Percentiles rank a stretch among this genome's conserved stretches.
phyloP scores from a whole-genome alignment of 2,113 vertebrate genomes.

The Pterocles orientalis region DNA sequence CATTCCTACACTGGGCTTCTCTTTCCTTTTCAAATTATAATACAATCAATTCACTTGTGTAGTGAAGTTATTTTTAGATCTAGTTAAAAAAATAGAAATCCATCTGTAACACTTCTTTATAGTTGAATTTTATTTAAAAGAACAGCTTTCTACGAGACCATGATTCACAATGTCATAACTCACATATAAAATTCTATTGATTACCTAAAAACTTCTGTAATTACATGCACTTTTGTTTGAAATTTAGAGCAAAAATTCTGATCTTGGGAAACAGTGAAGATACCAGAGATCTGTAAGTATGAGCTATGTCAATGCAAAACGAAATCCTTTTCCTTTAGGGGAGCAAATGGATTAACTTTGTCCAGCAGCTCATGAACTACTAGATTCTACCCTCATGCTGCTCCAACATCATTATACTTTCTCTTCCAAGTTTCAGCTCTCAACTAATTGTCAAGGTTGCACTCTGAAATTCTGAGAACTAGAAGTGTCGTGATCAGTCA shows the following conservation, averaged over 20 bases:
- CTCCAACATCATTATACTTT: not conserved
- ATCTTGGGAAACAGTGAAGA: not conserved
- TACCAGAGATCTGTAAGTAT: not conserved
- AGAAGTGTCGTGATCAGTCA: not conserved
- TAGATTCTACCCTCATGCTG: not conserved
- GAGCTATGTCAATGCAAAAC: not conserved
- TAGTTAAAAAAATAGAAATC: not conserved
- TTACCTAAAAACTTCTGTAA: not conserved
- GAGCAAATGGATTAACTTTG: not conserved
- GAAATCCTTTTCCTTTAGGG: not conserved
- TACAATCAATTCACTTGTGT: not conserved
- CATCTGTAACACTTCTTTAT: not conserved
- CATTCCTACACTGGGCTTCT: not conserved
- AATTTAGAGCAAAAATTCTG: not conserved
- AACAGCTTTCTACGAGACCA: not conserved
- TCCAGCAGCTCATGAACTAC: not conserved
- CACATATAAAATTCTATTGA: not conserved
- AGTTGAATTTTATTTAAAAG: not conserved
- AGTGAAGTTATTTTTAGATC: constrained; percentile 6
- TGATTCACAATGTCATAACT: not conserved
- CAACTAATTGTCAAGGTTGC: not conserved
- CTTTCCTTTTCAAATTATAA: not conserved
- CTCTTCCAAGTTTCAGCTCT: not conserved
- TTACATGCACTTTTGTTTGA: not conserved
- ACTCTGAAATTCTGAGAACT: not conserved